Evolutionary conservation across 2,797 vertebrate genomes (phyloP).

Genomic region (Sebastes vulpes): DNA sequence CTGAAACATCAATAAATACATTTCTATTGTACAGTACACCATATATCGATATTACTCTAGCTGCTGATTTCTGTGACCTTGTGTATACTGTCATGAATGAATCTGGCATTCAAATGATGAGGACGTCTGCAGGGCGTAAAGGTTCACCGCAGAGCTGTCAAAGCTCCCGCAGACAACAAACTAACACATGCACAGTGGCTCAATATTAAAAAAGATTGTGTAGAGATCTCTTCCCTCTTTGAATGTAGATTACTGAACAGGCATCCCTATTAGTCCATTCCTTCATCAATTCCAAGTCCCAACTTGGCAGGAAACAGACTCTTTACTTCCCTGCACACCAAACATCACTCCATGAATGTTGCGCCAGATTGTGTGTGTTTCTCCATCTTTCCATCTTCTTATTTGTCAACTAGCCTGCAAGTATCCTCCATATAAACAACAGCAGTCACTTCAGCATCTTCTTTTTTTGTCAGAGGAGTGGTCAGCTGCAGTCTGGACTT

Average conservation of each 20-base stretch:
- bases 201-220: not conserved
- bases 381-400: not conserved
- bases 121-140: not conserved
- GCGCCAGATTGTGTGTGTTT: constrained; percentile 21
- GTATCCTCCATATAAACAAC: constrained; percentile 12
- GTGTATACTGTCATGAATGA: not conserved
- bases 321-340: constrained; percentile 28
- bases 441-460: not conserved
- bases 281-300: not conserved
- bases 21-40: not conserved
- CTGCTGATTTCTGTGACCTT: not conserved
- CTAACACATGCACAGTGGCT: not conserved
- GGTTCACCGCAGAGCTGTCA: not conserved
- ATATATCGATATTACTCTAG: not conserved
- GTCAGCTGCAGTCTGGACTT: not conserved
- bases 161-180: not conserved
- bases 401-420: constrained; percentile 24
- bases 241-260: not conserved
- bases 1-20: not conserved
- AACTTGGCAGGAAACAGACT: not conserved
- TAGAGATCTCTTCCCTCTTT: not conserved
- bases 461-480: not conserved
- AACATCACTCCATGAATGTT: constrained; percentile 21
- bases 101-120: not conserved
- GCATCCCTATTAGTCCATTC: not conserved